Evolutionary conservation across 2,797 vertebrate species (phyloP), one percentile per base, ranked within the genome.

Genomic region (Lutjanus argentimaculatus): DNA sequence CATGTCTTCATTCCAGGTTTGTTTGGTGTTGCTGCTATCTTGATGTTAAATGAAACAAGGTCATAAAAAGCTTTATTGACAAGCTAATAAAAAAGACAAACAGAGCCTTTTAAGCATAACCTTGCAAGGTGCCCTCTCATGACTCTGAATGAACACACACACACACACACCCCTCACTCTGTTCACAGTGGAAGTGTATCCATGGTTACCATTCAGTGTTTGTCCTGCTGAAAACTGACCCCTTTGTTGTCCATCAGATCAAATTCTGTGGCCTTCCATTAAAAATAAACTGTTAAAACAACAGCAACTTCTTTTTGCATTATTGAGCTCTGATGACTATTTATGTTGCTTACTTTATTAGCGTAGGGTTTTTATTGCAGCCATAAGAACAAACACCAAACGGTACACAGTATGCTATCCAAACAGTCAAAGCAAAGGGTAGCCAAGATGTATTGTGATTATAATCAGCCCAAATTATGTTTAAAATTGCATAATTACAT

Each of bases 31-130:
- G 9, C 69, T 36, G 53, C 74, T 73, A 68, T 65, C 55, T 49
- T 52, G 10, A 72, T 57, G 55, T 68, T 65, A 75, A 72, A 71
- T 46, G 43, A 72, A 51, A 77, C 30, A 71, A 56, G 59, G 62
- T 68, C 61, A 78, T 72, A 63, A 69, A 76, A 82, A 63, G 52
- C 59, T 80, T 86, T 70, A 83, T 72, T 70, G 63, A 72, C n/a
- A 74, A 48, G 61, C n/a, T 67, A 66, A 73, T 82, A 76, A 73
- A 76, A 85, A 84, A 73, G 57, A 72, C 58, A 81, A 81, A 63
- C 53, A 71, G 1, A 71, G 15, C 22, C 46, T 61, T 69, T 55
- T 55, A 45, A 51, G 48, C 68, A 43, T 73, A 67, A 82, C 67
- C 70, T 82, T 89, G 48, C 19, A 71, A 42, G 22, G 10, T 77